Conservation (phyloP, 1,140 invertebrate species). For the Protaetia brevitarsis region DNA sequence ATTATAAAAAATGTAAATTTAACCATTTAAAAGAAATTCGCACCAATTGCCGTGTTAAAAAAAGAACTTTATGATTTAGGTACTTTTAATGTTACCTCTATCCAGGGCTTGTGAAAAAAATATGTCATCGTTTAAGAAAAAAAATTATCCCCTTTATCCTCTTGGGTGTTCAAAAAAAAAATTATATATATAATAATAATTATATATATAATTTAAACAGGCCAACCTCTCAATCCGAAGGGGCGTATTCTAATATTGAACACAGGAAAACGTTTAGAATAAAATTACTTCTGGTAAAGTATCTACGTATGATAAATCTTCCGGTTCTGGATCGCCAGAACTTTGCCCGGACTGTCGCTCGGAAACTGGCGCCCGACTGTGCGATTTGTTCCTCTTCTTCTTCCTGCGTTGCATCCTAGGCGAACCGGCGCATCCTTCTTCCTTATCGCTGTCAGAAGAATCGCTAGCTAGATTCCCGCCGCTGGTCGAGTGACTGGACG, state of each 20-base stretch:
- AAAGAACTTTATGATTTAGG: too few species aligned
- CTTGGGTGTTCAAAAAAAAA: background rate
- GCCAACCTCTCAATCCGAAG: background rate
- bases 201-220: background rate
- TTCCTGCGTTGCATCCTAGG: constrained; percentile 65
- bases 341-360: constrained; percentile 37
- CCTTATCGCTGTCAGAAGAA: constrained; percentile 77
- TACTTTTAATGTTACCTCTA: too few species aligned
- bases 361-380: constrained; percentile 45
- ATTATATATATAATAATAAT: background rate
- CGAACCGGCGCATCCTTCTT: constrained; percentile 67
- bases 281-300: constrained; percentile 87
- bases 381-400: constrained; percentile 53
- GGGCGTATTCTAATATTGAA: too few species aligned
- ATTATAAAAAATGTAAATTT: too few species aligned
- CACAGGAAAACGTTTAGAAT: background rate
- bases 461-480: constrained; percentile 54
- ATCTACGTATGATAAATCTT: constrained; percentile 82
- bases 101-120: too few species aligned
- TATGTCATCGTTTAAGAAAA: too few species aligned
- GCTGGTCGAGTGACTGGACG: constrained; percentile 50
- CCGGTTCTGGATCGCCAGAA: constrained; percentile 53
- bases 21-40: too few species aligned
- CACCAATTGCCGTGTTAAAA: too few species aligned
- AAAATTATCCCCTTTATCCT: background rate